Conservation (phyloP, 64 coral and sea anemone species). For the Orbicella faveolata region DNA sequence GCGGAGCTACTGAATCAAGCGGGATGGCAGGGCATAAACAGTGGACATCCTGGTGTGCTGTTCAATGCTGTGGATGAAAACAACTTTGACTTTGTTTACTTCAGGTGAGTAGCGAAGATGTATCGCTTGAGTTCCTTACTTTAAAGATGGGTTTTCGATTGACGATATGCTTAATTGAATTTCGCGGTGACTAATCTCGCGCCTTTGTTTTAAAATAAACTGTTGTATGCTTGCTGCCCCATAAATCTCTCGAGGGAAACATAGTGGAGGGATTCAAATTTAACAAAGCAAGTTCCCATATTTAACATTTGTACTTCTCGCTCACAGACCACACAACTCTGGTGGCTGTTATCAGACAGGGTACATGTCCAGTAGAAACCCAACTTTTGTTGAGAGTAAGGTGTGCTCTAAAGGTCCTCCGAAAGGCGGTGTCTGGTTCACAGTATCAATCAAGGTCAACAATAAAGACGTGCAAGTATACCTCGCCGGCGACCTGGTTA, state of each 20-base stretch:
- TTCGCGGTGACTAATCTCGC: too few species aligned
- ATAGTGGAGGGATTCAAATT: neutral
- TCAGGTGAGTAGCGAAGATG: constrained; percentile 39
- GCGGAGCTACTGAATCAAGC: constrained; percentile 51
- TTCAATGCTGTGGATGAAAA: constrained; percentile 79
- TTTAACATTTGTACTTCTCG: neutral
- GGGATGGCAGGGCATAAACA: constrained; percentile 41
- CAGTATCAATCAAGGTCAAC: constrained; percentile 5
- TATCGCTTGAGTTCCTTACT: neutral
- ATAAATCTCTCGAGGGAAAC: too few species aligned
- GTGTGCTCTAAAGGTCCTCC: constrained; percentile 63
- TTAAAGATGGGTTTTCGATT: too few species aligned
- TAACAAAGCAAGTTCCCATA: neutral
- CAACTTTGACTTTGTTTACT: constrained; percentile 83
- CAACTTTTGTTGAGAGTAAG: neutral
- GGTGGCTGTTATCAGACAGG: constrained; percentile 61
- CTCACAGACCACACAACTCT: constrained; percentile 28
- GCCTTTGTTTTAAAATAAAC: too few species aligned
- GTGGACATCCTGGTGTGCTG: constrained; percentile 62
- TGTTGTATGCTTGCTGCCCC: too few species aligned
- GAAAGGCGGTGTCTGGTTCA: constrained; percentile 53
- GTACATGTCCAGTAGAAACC: constrained; percentile 38
- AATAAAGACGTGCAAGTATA: constrained; percentile 8
- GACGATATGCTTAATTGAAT: too few species aligned
- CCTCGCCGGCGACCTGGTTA: constrained; percentile 2